Evolutionary conservation across 2,888 invertebrate species (phyloP), one percentile per base, ranked within the genome.

Genomic region (Eumacrocentrus americanus): DNA sequence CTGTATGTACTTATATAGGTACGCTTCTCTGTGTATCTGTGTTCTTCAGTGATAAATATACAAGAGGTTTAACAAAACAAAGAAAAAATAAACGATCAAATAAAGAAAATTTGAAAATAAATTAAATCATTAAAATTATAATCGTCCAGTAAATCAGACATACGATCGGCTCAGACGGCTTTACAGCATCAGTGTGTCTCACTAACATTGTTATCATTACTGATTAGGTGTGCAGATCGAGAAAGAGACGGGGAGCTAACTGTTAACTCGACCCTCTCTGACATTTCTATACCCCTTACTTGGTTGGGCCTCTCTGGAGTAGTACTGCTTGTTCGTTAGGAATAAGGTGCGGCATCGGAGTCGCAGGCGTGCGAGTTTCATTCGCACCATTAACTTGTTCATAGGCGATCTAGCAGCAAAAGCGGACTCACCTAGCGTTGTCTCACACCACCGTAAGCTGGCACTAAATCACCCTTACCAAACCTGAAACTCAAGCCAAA

Each of bases 381-480:
- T 65, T 67, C 72, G 75, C 76, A 73, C 78, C 76, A 79, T 79
- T 79, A 79, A 78, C 76, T 74, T 75, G 75, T 76, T 79, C 77
- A 76, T 77, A 75, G 77, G 69, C 74, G 73, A 74, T 73, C 72
- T 62, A 63, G 51, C 64, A 61, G 63, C 11, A 53, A 50, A 18
- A 60, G 48, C 50, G 70, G 69, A 71, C 67, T 70, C 70, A 67
- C 66, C n/a, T n/a, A n/a, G n/a, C n/a, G 63, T 69, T 69, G 68
- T 71, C 72, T 72, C 70, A 66, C 71, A 69, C 70, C 67, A 58
- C 61, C 59, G 51, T 74, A 75, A 75, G 72, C 75, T 67, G 68
- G 65, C 58, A 70, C 64, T 75, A 75, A 74, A 75, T 75, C 75
- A 73, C 73, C 65, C 67, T 67, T 58, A 38, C 54, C 71, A 74